Evolutionary conservation across 2,113 vertebrate genomes (phyloP), one percentile per base, ranked within the genome.

Genomic region (Cinclus cinclus): DNA sequence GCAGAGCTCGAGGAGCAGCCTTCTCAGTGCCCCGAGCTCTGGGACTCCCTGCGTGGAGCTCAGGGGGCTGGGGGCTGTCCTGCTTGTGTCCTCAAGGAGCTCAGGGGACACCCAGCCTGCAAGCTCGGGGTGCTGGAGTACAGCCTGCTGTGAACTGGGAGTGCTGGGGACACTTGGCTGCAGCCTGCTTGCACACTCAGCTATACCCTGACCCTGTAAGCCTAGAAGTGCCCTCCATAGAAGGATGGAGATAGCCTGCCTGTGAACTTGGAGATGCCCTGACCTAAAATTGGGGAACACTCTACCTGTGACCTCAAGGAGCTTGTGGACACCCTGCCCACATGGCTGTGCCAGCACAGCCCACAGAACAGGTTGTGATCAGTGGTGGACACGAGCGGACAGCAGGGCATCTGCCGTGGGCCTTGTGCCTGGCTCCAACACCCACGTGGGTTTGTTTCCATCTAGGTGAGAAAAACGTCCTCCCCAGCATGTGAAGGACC

Each of bases 381-480:
- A 17, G 15, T 49, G 63, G 8, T 49, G 35, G 35, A 63, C 14
- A 2, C 2, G 18, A 69, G 22, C 49, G 24, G 52, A 47, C 53
- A 53, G 78, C 1, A 3, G 69, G 21, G 23, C 13, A 13, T 13
- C 21, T 31, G 37, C 49, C 8, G 1, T 50, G 3, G 3, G 56
- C 22, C 1, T 4, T 14, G 68, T 59, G 33, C 69, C 33, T 58
- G 19, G 49, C 21, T 62, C 31, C 0, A 5, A 2, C 59, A 60
- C 24, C 37, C 17, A 41, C 0, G 0, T 7, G 83, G 24, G 28
- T 76, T 90, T 65, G 39, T 50, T 75, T 39, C 21, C 15, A 6
- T 65, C 0, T 0, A 42, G 63, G 50, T 0, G 0, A n/a, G 52
- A 2, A 7, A 15, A 41, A 37, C 3, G 2, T 49, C 50, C 42